phyloP scores from a whole-genome alignment of 1,140 invertebrate species.

The Lanistes nyassanus region DNA sequence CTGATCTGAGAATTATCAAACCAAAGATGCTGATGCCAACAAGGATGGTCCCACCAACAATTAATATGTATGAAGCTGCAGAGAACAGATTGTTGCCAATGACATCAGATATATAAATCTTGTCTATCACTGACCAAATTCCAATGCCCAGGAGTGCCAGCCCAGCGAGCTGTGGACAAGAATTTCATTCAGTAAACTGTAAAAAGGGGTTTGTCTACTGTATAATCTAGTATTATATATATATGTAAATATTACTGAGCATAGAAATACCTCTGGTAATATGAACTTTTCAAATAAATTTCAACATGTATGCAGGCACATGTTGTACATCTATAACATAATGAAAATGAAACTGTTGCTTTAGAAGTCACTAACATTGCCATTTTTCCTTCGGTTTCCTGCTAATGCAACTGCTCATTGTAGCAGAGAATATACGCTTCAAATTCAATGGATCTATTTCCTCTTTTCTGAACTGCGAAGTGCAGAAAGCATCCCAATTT shows the following conservation, averaged over 20 bases:
- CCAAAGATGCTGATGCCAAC: slow-evolving; percentile 41
- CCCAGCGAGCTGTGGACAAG: slow-evolving; percentile 40
- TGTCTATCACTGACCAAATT: slow-evolving; percentile 46
- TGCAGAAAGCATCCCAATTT: too few species aligned
- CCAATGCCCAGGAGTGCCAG: slow-evolving; percentile 37
- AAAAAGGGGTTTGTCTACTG: not conserved
- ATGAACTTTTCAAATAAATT: not conserved
- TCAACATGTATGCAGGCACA: not conserved
- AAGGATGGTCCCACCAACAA: slow-evolving; percentile 37
- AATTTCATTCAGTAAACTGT: not conserved
- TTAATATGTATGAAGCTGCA: slow-evolving; percentile 42
- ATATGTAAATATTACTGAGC: not conserved
- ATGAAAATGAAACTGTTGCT: not conserved
- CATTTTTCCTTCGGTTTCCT: too few species aligned
- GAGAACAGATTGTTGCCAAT: slow-evolving; percentile 41
- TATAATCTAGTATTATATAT: not conserved
- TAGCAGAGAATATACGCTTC: too few species aligned
- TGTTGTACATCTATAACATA: not conserved
- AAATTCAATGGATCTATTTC: too few species aligned
- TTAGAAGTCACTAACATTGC: too few species aligned
- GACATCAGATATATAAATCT: slow-evolving; percentile 45
- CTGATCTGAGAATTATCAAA: slow-evolving; percentile 22
- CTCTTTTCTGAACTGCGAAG: too few species aligned
- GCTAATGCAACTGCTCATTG: not conserved
- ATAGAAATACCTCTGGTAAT: not conserved